These are phyloP conservation scores for Ageneiosus marmoratus DNA, from an alignment of 2,113 vertebrate genomes.

Conservation along the genomic window DNA sequence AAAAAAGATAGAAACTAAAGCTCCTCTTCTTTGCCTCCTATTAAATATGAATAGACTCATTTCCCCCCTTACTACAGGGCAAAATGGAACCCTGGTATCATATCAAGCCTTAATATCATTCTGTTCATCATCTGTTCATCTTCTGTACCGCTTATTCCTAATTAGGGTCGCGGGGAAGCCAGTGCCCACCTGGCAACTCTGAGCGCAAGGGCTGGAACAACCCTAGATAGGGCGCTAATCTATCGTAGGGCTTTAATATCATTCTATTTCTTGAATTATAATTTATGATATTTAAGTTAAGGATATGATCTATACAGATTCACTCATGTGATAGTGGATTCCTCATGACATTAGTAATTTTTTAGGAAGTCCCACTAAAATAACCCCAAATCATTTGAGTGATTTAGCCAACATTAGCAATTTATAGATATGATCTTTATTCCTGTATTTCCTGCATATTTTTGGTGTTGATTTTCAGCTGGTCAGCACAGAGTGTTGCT, in stretches of 20 bases:
- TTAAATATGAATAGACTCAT: conserved; percentile 63
- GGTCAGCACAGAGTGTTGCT: conserved; percentile 1
- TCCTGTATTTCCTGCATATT: neutral
- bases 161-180: no score
- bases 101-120: neutral
- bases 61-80: conserved; percentile 5
- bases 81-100: conserved; percentile 17
- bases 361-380: neutral
- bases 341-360: neutral
- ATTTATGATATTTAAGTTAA: neutral
- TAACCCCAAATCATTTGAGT: neutral
- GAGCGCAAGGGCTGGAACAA: no score
- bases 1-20: conserved; percentile 36
- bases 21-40: conserved; percentile 46
- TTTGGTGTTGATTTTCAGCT: neutral
- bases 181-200: no score
- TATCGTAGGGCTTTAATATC: conserved; percentile 12
- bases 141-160: no score
- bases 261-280: neutral
- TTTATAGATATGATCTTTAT: neutral
- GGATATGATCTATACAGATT: neutral
- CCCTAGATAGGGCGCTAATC: no score
- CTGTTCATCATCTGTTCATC: no score
- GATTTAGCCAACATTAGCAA: neutral
- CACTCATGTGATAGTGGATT: neutral